Conservation (phyloP, 1,140 invertebrate genomes). For the Andrena cerasifolii region DNA sequence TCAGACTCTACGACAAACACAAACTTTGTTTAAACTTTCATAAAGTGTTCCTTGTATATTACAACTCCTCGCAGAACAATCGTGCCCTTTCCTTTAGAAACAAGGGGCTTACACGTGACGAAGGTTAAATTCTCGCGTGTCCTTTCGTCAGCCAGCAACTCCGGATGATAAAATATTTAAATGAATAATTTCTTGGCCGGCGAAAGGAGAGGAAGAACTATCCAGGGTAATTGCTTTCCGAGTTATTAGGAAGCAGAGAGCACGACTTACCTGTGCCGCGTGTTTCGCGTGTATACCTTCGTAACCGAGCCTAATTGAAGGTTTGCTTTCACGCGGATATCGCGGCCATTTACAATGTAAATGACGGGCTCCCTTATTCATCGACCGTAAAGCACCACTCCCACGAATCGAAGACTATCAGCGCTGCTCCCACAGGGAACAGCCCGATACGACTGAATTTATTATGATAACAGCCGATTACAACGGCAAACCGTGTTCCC, state of each 20-base stretch:
- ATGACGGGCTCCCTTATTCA: constrained; percentile 65
- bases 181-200: constrained; percentile 2
- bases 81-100: too few relatives aligned
- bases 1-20: too few relatives aligned
- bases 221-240: constrained; percentile 10
- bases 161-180: not conserved
- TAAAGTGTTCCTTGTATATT: too few relatives aligned
- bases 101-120: too few relatives aligned
- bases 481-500: not conserved
- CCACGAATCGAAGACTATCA: constrained; percentile 56
- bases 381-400: constrained; percentile 56
- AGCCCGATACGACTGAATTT: constrained; percentile 7
- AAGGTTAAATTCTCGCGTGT: not conserved
- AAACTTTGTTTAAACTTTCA: too few relatives aligned
- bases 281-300: constrained; percentile 23
- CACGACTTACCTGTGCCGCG: not conserved
- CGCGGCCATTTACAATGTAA: constrained; percentile 71
- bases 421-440: not conserved
- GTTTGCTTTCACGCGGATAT: constrained; percentile 65
- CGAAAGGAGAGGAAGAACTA: not conserved
- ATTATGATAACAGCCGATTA: constrained; percentile 8
- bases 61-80: too few relatives aligned
- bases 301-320: constrained; percentile 71
- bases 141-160: not conserved
- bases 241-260: constrained; percentile 11